Conservation (phyloP, 2,113 vertebrate species). For the Vidua chalybeata region DNA sequence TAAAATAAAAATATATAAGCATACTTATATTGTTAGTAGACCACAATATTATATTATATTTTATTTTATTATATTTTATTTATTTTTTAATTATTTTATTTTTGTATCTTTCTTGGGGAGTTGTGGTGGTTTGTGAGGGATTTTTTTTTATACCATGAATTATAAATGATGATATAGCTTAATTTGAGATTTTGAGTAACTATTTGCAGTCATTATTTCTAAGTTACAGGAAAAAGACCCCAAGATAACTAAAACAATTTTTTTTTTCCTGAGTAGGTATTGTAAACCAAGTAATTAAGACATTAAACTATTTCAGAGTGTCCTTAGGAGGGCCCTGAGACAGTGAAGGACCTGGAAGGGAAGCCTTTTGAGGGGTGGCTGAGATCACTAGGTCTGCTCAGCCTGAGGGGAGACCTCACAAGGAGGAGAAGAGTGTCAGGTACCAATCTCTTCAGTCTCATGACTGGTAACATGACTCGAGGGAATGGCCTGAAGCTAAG, state of each 20-base stretch:
- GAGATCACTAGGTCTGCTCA: neutral
- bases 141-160: neutral
- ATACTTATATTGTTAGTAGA: neutral
- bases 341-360: neutral
- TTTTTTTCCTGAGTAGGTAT: neutral
- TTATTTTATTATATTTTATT: neutral
- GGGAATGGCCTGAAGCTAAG: neutral
- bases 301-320: no score
- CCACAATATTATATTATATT: neutral
- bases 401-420: neutral
- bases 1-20: neutral
- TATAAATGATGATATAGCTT: neutral
- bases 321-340: neutral
- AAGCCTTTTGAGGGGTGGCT: neutral
- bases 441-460: neutral
- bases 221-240: neutral
- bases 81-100: neutral
- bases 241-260: neutral
- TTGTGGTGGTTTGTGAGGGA: neutral
- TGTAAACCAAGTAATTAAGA: neutral
- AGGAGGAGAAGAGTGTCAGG: neutral
- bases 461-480: fast-evolving
- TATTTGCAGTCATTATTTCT: neutral
- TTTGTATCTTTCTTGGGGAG: neutral
- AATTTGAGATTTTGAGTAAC: neutral